These are phyloP conservation scores for Hydrolagus affinis DNA, from an alignment of 2,113 vertebrate genomes.

Conservation along the genomic window DNA sequence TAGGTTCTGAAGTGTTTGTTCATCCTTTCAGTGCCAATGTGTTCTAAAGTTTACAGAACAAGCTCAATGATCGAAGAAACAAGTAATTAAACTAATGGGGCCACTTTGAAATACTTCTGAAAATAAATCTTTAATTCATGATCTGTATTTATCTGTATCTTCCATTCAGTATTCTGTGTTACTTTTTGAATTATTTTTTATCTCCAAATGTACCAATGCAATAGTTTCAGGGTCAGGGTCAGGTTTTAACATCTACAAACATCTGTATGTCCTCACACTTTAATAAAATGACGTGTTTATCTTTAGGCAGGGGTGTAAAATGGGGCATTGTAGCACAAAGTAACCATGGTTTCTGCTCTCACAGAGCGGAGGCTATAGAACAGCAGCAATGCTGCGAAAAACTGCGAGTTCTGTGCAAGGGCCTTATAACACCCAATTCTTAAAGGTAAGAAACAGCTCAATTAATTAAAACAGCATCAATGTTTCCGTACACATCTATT, in stretches of 20 bases:
- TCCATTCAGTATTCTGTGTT: neutral
- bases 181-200: neutral
- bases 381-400: neutral
- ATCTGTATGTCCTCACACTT: neutral
- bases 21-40: neutral
- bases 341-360: neutral
- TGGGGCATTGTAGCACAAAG: neutral
- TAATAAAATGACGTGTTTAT: conserved; percentile 11
- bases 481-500: neutral
- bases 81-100: neutral
- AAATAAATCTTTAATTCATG: neutral
- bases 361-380: neutral
- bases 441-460: neutral
- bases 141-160: neutral
- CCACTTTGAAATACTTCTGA: neutral
- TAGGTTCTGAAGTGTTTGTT: neutral
- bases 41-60: conserved; percentile 15
- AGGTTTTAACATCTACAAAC: neutral
- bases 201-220: neutral
- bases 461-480: conserved; percentile 1
- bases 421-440: neutral
- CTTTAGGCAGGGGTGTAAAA: neutral
- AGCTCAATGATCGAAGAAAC: neutral
- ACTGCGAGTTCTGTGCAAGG: neutral
- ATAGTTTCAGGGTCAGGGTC: neutral